Base-by-base conservation (phyloP, 1,140 invertebrate genomes). In the Saxidomus purpurata region DNA sequence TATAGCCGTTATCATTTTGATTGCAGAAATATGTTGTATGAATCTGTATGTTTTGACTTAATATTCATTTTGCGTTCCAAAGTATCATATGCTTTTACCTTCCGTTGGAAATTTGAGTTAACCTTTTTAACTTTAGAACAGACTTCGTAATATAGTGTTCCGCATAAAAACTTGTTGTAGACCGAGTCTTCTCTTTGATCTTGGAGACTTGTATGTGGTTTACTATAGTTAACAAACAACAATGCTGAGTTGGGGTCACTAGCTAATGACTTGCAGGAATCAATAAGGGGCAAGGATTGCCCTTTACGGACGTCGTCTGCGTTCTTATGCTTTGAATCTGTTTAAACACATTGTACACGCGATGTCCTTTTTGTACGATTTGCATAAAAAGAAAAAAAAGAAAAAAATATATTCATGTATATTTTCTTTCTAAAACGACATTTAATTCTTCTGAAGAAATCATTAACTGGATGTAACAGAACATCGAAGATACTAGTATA, bases 111-210 rank as follows among this genome's bases (percentile, higher is more conserved):
- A 59, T 2, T 36, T 17, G 47, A 4, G 2, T 49, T 52, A 8
- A 79, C 6, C 31, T 22, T 4, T 55, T 55, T 79, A 28, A 79
- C 4, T 55, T 79, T 79, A 22, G 76, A 55, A 34, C 76, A 79
- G 9, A 79, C 76, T 22, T 79, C 76, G 36, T 79, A 79, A 55
- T 79, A 47, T 11, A 52, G 25, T 25, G 22, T 38, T 1, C 25
- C 25, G 36, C 55, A 36, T 11, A 79, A 28, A 52, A 79, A 79
- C 47, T 25, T 79, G 11, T 55, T 79, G 1, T 59, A 2, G 55
- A 59, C 76, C 3, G 76, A 55, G 15, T 63, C n/a, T 28, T 6
- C 28, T 55, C 76, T 79, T 55, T 38, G 76, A 19, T n/a, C 28
- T 34, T 0, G 15, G 17, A 79, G 8, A 36, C 28, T 31, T 19